Evolutionary conservation across 1,140 invertebrate species (phyloP).

Genomic region (Rhizoglyphus robini): DNA sequence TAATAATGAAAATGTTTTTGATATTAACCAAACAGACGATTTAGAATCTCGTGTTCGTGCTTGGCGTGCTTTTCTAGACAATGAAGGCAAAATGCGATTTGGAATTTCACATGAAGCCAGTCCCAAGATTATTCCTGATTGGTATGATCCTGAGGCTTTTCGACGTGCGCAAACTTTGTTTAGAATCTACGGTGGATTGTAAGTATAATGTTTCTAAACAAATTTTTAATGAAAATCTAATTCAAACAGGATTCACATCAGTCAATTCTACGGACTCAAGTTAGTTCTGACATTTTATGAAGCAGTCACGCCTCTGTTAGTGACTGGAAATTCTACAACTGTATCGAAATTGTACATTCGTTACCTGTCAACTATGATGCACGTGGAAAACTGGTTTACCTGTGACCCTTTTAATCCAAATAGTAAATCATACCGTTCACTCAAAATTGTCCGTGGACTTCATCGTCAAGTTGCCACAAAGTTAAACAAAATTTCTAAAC

Average conservation of each 20-base stretch:
- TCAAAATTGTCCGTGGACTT: neutral
- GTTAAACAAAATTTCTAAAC: constrained; percentile 19
- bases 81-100: neutral
- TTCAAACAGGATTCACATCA: neutral
- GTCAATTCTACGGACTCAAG: constrained; percentile 13
- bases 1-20: too few species aligned
- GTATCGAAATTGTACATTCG: constrained; percentile 17
- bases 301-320: neutral
- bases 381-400: constrained; percentile 17
- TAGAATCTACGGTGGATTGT: neutral
- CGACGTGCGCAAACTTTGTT: neutral
- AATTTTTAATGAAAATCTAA: neutral
- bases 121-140: neutral
- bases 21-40: too few species aligned
- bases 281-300: neutral
- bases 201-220: neutral
- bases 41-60: neutral
- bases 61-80: neutral
- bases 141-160: neutral
- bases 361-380: constrained; percentile 18
- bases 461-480: constrained; percentile 17
- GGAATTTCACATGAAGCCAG: neutral
- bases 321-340: constrained; percentile 17
- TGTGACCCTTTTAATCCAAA: constrained; percentile 16
- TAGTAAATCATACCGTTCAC: neutral